Evolutionary conservation across 1,140 invertebrate genomes (phyloP).

Genomic region (Rhysida immarginata): DNA sequence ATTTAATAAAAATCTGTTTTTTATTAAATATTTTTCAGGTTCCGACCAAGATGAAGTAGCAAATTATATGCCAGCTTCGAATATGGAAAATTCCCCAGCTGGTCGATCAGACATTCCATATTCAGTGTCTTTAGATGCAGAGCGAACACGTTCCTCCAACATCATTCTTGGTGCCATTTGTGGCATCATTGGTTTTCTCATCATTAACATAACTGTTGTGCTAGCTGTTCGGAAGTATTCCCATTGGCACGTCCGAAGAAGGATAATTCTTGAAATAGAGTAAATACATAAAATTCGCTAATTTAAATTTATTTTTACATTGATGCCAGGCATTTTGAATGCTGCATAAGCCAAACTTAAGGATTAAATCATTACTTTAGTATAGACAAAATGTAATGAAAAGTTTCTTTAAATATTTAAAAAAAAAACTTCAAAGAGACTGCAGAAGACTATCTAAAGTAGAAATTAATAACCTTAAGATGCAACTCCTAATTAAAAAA

Average conservation of each 20-base stretch:
- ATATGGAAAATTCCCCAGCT: neutral
- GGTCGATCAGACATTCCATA: neutral
- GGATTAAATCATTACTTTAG: no score
- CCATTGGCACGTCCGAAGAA: constrained; percentile 17
- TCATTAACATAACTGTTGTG: constrained; percentile 25
- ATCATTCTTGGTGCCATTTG: constrained; percentile 19
- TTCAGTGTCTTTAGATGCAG: neutral
- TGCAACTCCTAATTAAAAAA: no score
- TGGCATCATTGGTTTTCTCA: constrained; percentile 25
- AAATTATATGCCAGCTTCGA: neutral
- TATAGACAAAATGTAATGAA: no score
- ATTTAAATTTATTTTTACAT: no score
- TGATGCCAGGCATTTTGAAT: no score
- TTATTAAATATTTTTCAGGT: no score
- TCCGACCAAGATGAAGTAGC: neutral
- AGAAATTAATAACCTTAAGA: no score
- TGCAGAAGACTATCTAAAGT: no score
- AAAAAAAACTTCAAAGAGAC: no score
- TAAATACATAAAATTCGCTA: constrained; percentile 11
- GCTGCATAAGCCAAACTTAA: no score
- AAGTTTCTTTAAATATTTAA: no score
- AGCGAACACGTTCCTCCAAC: neutral
- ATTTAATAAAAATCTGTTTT: no score
- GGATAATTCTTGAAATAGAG: constrained; percentile 21
- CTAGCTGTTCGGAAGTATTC: constrained; percentile 24